A percentile compares a stretch with the other conserved stretches of the same genome.
Evolutionary conservation across 53 echinoderm and acorn worm genomes (phyloP).

Genomic region (Antedon mediterranea): DNA sequence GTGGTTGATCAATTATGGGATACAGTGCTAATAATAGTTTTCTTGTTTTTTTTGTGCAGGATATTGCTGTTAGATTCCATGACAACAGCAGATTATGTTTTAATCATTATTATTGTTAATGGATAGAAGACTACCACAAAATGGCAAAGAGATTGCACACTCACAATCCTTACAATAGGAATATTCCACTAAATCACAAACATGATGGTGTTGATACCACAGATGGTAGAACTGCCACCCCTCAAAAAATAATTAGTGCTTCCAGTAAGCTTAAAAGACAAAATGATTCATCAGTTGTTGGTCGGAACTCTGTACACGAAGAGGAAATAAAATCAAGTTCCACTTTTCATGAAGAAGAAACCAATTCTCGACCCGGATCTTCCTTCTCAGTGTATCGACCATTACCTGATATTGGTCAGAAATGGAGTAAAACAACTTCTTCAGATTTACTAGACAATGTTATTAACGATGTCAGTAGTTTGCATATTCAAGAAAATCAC

Average conservation of each 20-base stretch:
- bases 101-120: no score
- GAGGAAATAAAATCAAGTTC: no score
- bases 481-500: neutral
- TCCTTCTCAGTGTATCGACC: slow-evolving; percentile 20
- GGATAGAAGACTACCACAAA: no score
- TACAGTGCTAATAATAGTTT: no score
- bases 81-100: no score
- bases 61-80: no score
- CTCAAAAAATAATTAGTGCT: neutral
- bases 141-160: neutral
- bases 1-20: no score
- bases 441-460: neutral
- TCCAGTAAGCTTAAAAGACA: neutral
- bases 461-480: neutral
- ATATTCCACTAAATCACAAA: neutral
- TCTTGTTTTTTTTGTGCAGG: no score
- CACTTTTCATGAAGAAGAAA: neutral
- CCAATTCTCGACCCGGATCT: slow-evolving; percentile 20
- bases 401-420: slow-evolving; percentile 24
- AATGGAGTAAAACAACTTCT: neutral
- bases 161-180: neutral
- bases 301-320: no score
- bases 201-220: neutral
- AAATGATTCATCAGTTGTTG: neutral
- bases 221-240: neutral